Evolutionary conservation across 2,113 vertebrate species (phyloP).

Genomic region (Ploceus nigricollis): DNA sequence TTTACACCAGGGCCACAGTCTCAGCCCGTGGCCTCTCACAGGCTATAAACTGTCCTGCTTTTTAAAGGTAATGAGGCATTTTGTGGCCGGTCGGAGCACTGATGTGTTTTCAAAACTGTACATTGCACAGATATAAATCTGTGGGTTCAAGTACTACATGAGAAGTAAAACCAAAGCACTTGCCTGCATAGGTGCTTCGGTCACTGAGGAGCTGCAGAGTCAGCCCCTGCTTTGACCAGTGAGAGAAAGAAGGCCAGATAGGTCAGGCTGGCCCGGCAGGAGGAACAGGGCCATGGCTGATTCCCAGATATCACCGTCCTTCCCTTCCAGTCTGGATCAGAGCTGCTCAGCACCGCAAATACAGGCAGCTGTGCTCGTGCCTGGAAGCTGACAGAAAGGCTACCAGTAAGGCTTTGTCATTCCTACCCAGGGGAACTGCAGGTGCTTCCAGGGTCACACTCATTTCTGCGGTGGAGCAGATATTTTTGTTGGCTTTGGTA

Average conservation of each 20-base stretch:
- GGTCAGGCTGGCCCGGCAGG: background rate
- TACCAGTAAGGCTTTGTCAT: background rate
- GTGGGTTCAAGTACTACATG: background rate
- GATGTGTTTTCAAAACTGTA: background rate
- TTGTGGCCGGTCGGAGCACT: background rate
- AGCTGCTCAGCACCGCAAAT: background rate
- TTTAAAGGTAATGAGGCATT: background rate
- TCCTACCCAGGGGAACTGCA: background rate
- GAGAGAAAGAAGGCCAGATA: background rate
- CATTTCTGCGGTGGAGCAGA: background rate
- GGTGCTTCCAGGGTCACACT: background rate
- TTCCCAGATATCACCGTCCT: background rate
- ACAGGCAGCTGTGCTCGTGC: background rate
- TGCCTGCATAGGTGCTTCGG: background rate
- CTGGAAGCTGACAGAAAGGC: background rate
- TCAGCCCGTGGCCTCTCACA: background rate
- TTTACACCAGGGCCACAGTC: background rate
- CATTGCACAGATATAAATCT: background rate
- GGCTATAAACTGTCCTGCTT: background rate
- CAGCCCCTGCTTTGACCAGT: background rate
- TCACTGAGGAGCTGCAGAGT: background rate
- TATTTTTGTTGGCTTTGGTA: background rate
- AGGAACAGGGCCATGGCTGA: background rate
- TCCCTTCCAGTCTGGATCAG: rapidly evolving
- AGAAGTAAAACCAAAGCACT: background rate